Base-by-base conservation (phyloP, 2,888 invertebrate species). In the Pyrochroa serraticornis region DNA sequence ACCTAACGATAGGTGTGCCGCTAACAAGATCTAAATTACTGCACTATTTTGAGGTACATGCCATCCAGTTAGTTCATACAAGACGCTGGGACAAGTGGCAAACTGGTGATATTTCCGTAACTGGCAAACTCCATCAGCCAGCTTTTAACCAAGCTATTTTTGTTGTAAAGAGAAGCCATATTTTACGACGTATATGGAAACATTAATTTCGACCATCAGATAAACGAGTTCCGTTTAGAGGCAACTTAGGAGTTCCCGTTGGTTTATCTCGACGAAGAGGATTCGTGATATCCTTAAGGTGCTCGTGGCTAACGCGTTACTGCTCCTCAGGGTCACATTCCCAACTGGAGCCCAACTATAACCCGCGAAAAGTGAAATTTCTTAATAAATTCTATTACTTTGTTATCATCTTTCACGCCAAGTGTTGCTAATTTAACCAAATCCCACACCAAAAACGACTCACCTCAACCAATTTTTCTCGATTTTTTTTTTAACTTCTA, bases 11-110 rank as follows among this genome's bases (percentile, higher is more conserved):
- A 46, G 48, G 54, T 54, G 54, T 36, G 39, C 37, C 50, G 30
- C 43, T 57, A 46, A 57, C 42, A 46, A 51, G 47, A 30, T 32
- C 45, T 57, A 57, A 57, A 57, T 56, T 50, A 45, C 50, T 43
- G n/a, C 6, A 22, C 32, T 43, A 56, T 43, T 39, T 22, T 5
- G 22, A 3, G 22, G 22, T 22, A 22, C 22, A 22, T 22, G 22
- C 5, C 22, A 5, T 5, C 3, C 22, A 22, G 2, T 22, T 2
- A 22, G 22, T 22, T 22, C 22, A 22, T 3, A 45, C 41, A 31
- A 45, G 22, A 14, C 33, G 33, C 33, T 32, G 14, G 33, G 44
- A 33, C 44, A 43, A 51, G 46, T 30, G 33, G 3, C 30, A n/a
- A 42, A 42, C 39, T 33, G 31, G 38, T 41, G 14, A 50, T 50